phyloP scores from a whole-genome alignment of 2,888 invertebrate species.

The Ochropleura leucogaster region DNA sequence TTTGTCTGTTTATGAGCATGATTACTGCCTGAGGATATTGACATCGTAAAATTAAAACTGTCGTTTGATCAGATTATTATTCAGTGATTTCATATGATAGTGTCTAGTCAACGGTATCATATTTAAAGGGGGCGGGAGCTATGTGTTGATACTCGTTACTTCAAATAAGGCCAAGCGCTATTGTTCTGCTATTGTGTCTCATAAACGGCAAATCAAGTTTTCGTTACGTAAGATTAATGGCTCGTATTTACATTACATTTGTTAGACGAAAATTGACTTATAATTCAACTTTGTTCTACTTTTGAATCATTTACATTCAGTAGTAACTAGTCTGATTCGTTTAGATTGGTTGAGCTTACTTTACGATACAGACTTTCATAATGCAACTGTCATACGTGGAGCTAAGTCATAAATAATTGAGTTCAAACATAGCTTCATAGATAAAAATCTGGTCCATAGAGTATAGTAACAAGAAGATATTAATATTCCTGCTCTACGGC shows the following conservation, averaged over 20 bases:
- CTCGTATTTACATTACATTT: constrained; percentile 63
- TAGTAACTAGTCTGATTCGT: constrained; percentile 66
- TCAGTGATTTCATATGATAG: constrained; percentile 48
- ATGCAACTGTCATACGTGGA: constrained; percentile 77
- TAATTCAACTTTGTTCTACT: constrained; percentile 59
- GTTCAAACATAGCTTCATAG: constrained; percentile 79
- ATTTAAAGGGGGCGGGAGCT: constrained; percentile 55
- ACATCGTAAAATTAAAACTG: constrained; percentile 55
- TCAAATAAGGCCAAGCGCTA: constrained; percentile 65
- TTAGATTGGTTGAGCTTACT: constrained; percentile 66
- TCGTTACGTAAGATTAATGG: constrained; percentile 66
- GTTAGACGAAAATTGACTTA: constrained; percentile 61
- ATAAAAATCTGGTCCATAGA: constrained; percentile 77
- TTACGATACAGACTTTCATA: constrained; percentile 72
- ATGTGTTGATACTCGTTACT: constrained; percentile 62
- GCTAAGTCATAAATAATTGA: constrained; percentile 79
- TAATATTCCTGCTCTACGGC: constrained; percentile 63
- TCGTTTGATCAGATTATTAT: constrained; percentile 52
- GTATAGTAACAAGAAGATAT: constrained; percentile 71
- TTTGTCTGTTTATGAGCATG: constrained; percentile 64
- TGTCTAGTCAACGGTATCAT: constrained; percentile 45
- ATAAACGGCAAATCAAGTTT: constrained; percentile 67
- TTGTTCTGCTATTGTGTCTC: constrained; percentile 68
- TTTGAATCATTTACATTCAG: constrained; percentile 56
- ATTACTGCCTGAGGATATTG: constrained; percentile 59